phyloP scores from a whole-genome alignment of 1,140 invertebrate genomes.

The Sminthurides bifidus region DNA sequence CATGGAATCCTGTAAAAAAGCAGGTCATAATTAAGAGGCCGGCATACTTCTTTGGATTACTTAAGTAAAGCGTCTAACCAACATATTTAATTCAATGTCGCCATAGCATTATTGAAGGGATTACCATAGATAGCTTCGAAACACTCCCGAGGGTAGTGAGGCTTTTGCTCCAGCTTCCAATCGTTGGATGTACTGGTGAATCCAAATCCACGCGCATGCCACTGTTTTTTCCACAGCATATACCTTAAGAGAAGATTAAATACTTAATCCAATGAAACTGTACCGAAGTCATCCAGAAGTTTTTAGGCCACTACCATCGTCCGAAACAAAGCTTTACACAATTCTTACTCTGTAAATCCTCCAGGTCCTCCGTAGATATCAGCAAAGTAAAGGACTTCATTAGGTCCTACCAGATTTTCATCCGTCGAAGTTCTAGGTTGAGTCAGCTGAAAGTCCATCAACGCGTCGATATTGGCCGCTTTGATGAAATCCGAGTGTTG shows the following conservation, averaged over 20 bases:
- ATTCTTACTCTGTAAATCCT: conserved; percentile 52
- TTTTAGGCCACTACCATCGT: not conserved
- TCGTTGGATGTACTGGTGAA: conserved; percentile 79
- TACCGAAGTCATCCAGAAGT: not conserved
- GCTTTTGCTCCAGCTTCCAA: conserved; percentile 80
- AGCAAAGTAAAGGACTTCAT: conserved; percentile 74
- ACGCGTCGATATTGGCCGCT: conserved; percentile 94
- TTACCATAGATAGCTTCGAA: conserved; percentile 88
- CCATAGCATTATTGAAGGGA: not conserved
- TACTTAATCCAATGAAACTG: not conserved
- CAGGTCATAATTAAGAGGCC: no score
- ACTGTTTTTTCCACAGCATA: conserved; percentile 73
- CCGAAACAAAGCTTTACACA: not conserved
- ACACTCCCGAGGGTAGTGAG: conserved; percentile 58
- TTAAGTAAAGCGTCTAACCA: not conserved
- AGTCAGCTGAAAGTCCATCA: conserved; percentile 86
- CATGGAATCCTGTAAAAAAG: conserved; percentile 15
- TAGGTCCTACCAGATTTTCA: conserved; percentile 36
- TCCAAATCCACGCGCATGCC: conserved; percentile 82
- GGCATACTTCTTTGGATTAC: not conserved
- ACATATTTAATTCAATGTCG: not conserved
- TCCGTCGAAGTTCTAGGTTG: conserved; percentile 43
- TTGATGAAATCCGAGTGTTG: conserved; percentile 49
- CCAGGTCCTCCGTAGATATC: conserved; percentile 97
- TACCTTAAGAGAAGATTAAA: conserved; percentile 68